These are phyloP conservation scores for Apteryx owenii DNA, from an alignment of 2,113 vertebrate species.

Conservation along the genomic window DNA sequence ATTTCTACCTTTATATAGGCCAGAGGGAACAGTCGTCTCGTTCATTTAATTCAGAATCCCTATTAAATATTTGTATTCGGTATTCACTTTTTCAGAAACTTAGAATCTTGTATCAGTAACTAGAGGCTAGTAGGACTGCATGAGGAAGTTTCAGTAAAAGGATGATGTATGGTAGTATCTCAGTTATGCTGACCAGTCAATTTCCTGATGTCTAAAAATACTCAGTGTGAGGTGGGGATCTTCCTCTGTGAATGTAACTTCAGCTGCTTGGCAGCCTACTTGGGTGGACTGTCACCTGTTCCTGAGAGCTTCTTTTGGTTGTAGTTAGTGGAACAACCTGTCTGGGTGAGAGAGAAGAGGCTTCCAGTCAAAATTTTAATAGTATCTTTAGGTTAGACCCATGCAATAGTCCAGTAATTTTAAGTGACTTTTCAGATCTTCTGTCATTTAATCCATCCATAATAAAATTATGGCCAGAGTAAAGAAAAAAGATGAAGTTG, in stretches of 20 bases:
- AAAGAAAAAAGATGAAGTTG: neutral
- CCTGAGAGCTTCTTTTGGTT: neutral
- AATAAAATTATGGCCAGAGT: neutral
- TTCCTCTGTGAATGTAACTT: neutral
- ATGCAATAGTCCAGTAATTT: neutral
- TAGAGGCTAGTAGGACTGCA: neutral
- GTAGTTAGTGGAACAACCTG: neutral
- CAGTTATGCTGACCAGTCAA: neutral
- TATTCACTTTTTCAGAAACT: neutral
- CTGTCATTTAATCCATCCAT: neutral
- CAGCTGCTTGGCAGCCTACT: neutral
- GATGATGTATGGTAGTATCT: neutral
- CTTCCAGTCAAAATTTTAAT: neutral
- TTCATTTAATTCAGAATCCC: neutral
- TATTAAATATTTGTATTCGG: neutral
- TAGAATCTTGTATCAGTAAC: neutral
- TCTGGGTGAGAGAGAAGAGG: neutral
- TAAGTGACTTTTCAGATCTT: neutral
- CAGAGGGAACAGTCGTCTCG: neutral
- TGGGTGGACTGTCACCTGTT: neutral
- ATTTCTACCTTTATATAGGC: neutral
- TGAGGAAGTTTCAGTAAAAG: neutral
- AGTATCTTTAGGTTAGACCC: neutral
- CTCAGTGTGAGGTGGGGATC: neutral
- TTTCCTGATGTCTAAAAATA: slow-evolving; percentile 33